A percentile compares a stretch with the other conserved stretches of the same genome.
Evolutionary conservation across 2,888 invertebrate genomes (phyloP).

Genomic region (Macrosoma leucophasiata): DNA sequence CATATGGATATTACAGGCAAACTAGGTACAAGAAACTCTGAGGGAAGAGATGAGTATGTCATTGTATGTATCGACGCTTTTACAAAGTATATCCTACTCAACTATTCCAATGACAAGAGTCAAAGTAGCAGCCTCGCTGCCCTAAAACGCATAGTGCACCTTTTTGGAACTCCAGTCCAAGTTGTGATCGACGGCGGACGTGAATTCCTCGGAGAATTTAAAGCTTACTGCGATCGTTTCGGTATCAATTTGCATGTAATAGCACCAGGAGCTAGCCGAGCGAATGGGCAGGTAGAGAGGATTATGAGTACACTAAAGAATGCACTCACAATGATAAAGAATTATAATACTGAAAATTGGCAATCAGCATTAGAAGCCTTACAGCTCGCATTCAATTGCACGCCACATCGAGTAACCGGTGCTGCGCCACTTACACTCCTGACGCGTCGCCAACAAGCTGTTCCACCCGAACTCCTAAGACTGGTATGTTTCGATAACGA

Average conservation of each 20-base stretch:
- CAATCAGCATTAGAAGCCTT: slow-evolving; percentile 14
- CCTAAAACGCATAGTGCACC: slow-evolving; percentile 8
- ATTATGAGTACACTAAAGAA: slow-evolving; percentile 13
- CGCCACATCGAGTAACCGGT: slow-evolving; percentile 16
- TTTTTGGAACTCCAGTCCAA: slow-evolving; percentile 21
- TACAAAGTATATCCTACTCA: slow-evolving; percentile 9
- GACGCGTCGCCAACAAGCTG: slow-evolving; percentile 17
- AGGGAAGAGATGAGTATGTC: slow-evolving; percentile 19
- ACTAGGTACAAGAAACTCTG: slow-evolving; percentile 17
- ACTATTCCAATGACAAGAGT: slow-evolving; percentile 11
- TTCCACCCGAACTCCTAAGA: slow-evolving; percentile 14
- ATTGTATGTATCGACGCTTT: slow-evolving; percentile 23
- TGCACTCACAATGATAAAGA: slow-evolving; percentile 19
- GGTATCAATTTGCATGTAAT: slow-evolving; percentile 18
- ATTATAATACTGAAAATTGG: slow-evolving; percentile 23
- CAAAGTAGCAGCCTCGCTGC: slow-evolving; percentile 10
- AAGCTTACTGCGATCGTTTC: slow-evolving; percentile 18
- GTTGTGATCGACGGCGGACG: slow-evolving; percentile 23
- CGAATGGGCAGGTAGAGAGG: slow-evolving; percentile 25
- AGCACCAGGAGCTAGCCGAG: slow-evolving; percentile 24
- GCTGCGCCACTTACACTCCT: slow-evolving; percentile 19
- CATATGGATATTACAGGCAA: slow-evolving; percentile 30
- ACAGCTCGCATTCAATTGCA: slow-evolving; percentile 20
- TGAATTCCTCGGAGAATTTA: slow-evolving; percentile 21
- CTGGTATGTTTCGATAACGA: slow-evolving; percentile 7